Percentiles rank a stretch among this genome's conserved stretches.
phyloP scores from a whole-genome alignment of 2,888 invertebrate genomes.

The Drosophila antonietae region DNA sequence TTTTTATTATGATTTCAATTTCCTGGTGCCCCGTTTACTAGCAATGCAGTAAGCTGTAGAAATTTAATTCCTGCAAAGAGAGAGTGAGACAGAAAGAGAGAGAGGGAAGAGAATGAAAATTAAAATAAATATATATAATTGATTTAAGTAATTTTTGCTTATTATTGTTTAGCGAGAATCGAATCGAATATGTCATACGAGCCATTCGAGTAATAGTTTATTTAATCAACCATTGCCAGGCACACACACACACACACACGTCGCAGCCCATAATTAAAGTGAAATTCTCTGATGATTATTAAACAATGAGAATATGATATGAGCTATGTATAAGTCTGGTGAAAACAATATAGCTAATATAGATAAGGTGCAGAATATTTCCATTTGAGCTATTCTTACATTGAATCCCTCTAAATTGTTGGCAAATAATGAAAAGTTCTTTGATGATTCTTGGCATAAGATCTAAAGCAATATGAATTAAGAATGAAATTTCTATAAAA shows the following conservation, averaged over 20 bases:
- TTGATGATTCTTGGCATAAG: neutral
- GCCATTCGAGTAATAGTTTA: conserved; percentile 1
- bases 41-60: conserved; percentile 71
- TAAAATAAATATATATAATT: conserved; percentile 19
- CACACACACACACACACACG: neutral
- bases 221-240: conserved; percentile 4
- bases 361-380: neutral
- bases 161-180: conserved; percentile 11
- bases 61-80: conserved; percentile 65
- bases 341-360: neutral
- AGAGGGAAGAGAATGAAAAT: neutral
- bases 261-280: neutral
- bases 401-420: too few relatives aligned
- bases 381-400: neutral
- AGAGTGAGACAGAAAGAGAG: conserved; percentile 24
- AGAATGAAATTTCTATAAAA: too few relatives aligned
- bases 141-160: conserved; percentile 1
- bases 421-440: neutral
- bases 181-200: conserved; percentile 2
- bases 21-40: conserved; percentile 57
- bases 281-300: neutral
- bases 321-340: neutral
- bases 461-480: too few relatives aligned
- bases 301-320: neutral
- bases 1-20: conserved; percentile 50